These are phyloP conservation scores for Alexandromys fortis DNA, from an alignment of 2,113 vertebrate genomes.

Conservation along the genomic window DNA sequence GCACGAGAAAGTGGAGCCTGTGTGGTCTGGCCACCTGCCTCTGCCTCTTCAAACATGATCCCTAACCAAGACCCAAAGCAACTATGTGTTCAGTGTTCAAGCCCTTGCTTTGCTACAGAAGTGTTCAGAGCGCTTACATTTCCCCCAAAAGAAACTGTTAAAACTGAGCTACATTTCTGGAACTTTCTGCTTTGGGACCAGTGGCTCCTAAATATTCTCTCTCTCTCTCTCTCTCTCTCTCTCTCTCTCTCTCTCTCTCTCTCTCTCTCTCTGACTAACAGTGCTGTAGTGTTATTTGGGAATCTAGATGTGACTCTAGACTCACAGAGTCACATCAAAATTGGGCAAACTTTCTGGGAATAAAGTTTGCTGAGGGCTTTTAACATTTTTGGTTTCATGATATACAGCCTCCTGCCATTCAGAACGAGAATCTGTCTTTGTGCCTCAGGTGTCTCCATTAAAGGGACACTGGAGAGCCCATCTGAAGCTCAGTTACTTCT, in stretches of 20 bases:
- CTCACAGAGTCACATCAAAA: slow-evolving; percentile 2
- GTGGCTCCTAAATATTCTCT: no score
- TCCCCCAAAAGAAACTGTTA: not conserved
- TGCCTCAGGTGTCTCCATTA: not conserved
- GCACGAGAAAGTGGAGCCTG: not conserved
- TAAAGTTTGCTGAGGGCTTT: not conserved
- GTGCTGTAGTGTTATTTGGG: no score
- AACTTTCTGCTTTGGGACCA: not conserved
- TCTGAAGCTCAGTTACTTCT: not conserved
- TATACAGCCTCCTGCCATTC: not conserved
- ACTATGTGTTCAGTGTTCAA: not conserved
- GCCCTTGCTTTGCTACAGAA: not conserved
- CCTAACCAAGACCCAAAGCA: not conserved
- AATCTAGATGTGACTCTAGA: not conserved
- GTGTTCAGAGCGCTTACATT: not conserved
- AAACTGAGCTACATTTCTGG: slow-evolving; percentile 35
- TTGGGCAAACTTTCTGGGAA: not conserved
- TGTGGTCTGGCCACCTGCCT: not conserved
- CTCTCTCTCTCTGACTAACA: no score
- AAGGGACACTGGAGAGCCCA: not conserved
- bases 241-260: not conserved
- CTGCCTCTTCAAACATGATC: not conserved
- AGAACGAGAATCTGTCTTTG: not conserved
- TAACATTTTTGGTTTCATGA: not conserved
- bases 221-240: not conserved